Base-by-base conservation (phyloP, 2,888 invertebrate genomes). In the Clivina fossor region DNA sequence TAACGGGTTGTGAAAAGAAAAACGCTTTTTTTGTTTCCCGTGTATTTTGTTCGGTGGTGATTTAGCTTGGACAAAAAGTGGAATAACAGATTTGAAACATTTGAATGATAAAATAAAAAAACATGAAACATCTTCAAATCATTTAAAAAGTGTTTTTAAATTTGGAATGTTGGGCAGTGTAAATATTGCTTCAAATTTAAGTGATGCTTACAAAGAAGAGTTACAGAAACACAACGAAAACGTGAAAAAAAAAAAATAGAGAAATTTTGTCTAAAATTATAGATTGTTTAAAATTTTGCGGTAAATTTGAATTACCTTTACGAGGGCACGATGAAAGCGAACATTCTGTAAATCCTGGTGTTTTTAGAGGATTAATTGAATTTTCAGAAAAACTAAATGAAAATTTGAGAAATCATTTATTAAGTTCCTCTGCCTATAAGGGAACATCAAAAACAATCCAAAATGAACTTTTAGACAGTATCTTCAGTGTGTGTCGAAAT, bases 401-500 rank as follows among this genome's bases (percentile, higher is more conserved):
- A 4, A 35, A 37, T 20, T 56, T 66, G 37, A 61, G 60, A 38
- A 24, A 56, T 15, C 64, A 63, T 44, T 41, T 66, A 28, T 18
- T 58, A 19, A 58, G n/a, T 2, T 22, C 57, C 7, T 51, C 59
- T 4, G 61, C 60, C 3, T 66, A 64, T 51, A 60, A 61, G 55
- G 63, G 61, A 15, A 54, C 55, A 19, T 65, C 61, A 5, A 64
- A 63, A 40, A 59, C 60, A 7, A 61, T 63, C 38, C 65, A 64
- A 54, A 65, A 62, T 56, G 65, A 65, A 38, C 30, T 66, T n/a
- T 55, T 68, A 28, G 58, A 64, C 13, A 63, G 60, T n/a, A 60
- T 66, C 51, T 46, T 64, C 13, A 46, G 56, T 26, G 61, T 65
- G 4, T 64, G 55, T 48, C 57, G 41, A 20, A 51, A 62, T n/a